Percentiles rank a stretch among this genome's conserved stretches.
These are phyloP conservation scores for Temnothorax nylanderi DNA, from an alignment of 1,140 invertebrate species.

Conservation along the genomic window DNA sequence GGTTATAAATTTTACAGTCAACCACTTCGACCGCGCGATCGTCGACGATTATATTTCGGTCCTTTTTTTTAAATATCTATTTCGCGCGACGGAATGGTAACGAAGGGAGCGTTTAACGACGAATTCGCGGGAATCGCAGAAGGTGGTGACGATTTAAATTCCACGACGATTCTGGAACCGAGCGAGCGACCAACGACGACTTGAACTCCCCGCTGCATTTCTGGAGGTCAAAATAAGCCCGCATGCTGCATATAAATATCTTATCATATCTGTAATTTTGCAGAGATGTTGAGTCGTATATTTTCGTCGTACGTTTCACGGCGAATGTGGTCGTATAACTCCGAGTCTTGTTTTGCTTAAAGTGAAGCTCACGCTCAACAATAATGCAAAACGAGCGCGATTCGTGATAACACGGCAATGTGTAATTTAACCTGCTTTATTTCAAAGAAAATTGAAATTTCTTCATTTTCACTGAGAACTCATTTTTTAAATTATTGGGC, in stretches of 20 bases:
- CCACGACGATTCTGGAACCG: not conserved
- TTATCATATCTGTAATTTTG: constrained; percentile 46
- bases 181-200: not conserved
- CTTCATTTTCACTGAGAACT: not conserved
- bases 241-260: constrained; percentile 37
- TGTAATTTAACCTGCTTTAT: not conserved
- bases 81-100: not conserved
- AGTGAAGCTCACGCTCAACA: not conserved
- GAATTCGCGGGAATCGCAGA: not conserved
- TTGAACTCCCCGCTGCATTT: not conserved
- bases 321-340: not conserved
- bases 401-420: not conserved
- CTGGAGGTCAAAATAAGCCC: constrained; percentile 38
- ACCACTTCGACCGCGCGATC: constrained; percentile 1
- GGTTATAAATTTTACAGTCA: constrained; percentile 56
- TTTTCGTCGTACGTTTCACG: not conserved
- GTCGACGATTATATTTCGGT: not conserved
- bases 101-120: not conserved
- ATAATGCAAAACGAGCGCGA: not conserved
- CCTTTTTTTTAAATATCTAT: not conserved
- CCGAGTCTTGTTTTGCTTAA: not conserved
- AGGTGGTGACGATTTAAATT: constrained; percentile 30
- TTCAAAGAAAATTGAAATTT: not conserved
- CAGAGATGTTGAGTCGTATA: not conserved
- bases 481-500: not conserved